These are phyloP conservation scores for Epirrita christyi DNA, from an alignment of 2,888 invertebrate genomes.

Conservation along the genomic window DNA sequence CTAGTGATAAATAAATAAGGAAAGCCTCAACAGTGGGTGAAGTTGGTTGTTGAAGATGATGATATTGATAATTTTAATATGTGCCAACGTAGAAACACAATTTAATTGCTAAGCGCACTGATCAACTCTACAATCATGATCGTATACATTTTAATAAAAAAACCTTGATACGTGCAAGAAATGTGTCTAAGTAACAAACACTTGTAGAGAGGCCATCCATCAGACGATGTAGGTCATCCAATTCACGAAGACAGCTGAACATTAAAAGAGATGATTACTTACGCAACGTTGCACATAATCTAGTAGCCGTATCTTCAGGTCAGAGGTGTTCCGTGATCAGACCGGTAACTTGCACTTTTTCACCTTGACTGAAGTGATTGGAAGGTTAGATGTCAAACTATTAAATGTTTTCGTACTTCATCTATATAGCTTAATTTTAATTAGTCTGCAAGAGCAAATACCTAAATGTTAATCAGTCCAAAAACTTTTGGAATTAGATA, in stretches of 20 bases:
- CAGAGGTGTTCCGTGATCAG: slow-evolving; percentile 20
- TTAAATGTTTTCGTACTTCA: background rate
- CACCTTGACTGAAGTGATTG: slow-evolving; percentile 12
- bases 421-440: background rate
- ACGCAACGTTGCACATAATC: slow-evolving; percentile 17
- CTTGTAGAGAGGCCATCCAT: slow-evolving; percentile 22
- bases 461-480: too few relatives aligned
- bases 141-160: background rate
- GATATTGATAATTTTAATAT: too few relatives aligned
- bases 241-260: slow-evolving; percentile 20
- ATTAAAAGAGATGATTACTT: slow-evolving; percentile 15
- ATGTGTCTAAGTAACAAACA: background rate
- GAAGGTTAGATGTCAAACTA: slow-evolving; percentile 12
- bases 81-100: too few relatives aligned
- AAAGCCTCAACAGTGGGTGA: too few relatives aligned
- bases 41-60: too few relatives aligned
- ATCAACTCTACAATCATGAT: too few relatives aligned
- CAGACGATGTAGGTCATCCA: slow-evolving; percentile 31
- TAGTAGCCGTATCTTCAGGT: slow-evolving; percentile 23
- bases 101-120: too few relatives aligned
- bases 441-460: background rate
- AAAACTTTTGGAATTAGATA: too few relatives aligned
- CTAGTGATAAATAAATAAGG: too few relatives aligned
- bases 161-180: background rate
- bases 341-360: slow-evolving; percentile 1